These are phyloP conservation scores for Scopus umbretta DNA, from an alignment of 2,113 vertebrate species.

Conservation along the genomic window DNA sequence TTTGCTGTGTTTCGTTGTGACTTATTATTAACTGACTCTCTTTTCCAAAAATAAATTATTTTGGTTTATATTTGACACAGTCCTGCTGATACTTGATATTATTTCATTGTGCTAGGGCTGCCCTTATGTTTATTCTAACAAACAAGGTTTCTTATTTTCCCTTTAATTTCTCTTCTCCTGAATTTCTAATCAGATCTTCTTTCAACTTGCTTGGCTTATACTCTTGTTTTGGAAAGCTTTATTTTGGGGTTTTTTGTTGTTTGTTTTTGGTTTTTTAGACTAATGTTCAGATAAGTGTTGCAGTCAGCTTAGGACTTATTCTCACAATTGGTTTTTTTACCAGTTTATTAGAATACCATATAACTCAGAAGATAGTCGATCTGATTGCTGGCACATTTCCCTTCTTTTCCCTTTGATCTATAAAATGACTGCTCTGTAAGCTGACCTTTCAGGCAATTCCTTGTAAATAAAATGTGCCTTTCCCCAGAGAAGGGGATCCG, in stretches of 20 bases:
- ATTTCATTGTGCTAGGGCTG: neutral
- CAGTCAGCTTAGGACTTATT: neutral
- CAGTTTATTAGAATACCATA: neutral
- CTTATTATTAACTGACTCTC: neutral
- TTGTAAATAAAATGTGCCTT: neutral
- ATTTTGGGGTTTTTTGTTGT: neutral
- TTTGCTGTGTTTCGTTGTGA: neutral
- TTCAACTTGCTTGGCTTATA: neutral
- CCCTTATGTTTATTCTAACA: neutral
- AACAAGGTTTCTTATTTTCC: neutral
- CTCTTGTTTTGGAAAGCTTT: neutral
- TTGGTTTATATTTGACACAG: neutral
- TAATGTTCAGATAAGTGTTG: neutral
- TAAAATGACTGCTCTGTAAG: neutral
- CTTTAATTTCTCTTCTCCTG: neutral
- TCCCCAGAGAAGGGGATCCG: neutral
- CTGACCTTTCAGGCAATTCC: neutral
- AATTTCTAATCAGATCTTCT: neutral
- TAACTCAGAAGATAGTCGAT: neutral
- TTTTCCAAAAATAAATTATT: neutral
- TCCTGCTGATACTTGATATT: neutral
- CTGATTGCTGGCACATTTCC: neutral
- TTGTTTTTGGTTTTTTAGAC: neutral
- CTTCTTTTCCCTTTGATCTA: constrained; percentile 20
- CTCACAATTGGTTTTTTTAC: neutral